Evolutionary conservation across 2,888 invertebrate species (phyloP).

Genomic region (Synanthedon andrenaeformis): DNA sequence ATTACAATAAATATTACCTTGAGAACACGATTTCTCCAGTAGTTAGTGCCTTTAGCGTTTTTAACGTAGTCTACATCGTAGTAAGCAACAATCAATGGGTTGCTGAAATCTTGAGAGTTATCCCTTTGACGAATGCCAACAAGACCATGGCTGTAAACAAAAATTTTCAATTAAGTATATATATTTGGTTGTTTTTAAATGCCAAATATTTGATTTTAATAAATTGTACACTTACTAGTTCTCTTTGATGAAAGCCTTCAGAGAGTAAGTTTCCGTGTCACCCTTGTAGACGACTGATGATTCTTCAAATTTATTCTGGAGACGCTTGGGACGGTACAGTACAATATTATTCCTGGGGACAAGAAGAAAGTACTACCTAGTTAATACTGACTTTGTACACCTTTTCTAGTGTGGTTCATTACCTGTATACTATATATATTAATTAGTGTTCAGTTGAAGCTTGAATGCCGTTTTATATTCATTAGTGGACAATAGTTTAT

Average conservation of each 20-base stretch:
- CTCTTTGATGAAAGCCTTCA: constrained; percentile 85
- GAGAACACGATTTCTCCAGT: constrained; percentile 97
- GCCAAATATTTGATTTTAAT: no score
- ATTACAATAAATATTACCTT: constrained; percentile 65
- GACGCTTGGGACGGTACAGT: constrained; percentile 87
- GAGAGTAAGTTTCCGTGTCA: constrained; percentile 73
- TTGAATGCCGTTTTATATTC: background rate
- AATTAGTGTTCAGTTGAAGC: background rate
- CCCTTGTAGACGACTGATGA: constrained; percentile 81
- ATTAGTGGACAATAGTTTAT: no score
- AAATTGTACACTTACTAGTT: constrained; percentile 79
- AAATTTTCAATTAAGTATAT: background rate
- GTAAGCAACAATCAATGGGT: constrained; percentile 92
- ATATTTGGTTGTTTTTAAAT: background rate
- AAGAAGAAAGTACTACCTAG: constrained; percentile 4
- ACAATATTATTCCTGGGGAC: constrained; percentile 81
- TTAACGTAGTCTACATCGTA: constrained; percentile 96
- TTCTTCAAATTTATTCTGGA: constrained; percentile 95
- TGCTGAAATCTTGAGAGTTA: constrained; percentile 85
- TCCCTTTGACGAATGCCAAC: constrained; percentile 91
- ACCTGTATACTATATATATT: no score
- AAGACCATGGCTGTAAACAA: constrained; percentile 81
- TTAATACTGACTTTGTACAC: no score
- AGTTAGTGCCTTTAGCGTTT: constrained; percentile 98
- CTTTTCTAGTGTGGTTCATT: background rate